phyloP scores from a whole-genome alignment of 2,113 vertebrate species.

The Cebidichthys violaceus region DNA sequence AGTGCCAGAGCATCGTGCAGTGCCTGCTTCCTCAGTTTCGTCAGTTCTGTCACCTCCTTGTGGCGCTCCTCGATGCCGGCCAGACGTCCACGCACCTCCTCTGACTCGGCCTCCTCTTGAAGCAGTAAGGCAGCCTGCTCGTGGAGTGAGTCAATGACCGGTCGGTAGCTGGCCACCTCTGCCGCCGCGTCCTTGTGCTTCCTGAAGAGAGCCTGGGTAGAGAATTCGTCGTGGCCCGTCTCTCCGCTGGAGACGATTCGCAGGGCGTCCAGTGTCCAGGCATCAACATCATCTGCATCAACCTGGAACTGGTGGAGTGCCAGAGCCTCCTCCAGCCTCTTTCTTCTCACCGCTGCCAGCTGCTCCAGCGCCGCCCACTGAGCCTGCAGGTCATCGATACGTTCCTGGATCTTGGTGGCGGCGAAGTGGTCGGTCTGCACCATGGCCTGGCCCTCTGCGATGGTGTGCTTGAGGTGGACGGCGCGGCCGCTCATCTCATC shows the following conservation, averaged over 20 bases:
- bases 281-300: conserved; percentile 91
- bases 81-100: conserved; percentile 87
- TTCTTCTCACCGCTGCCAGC: conserved; percentile 89
- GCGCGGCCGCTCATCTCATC: conserved; percentile 95
- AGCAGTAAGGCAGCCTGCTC: conserved; percentile 89
- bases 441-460: conserved; percentile 94
- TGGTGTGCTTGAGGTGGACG: conserved; percentile 89
- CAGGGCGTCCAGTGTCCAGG: conserved; percentile 95
- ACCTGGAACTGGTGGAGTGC: conserved; percentile 95
- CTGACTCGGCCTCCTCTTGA: conserved; percentile 80
- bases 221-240: conserved; percentile 96
- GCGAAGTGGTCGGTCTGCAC: conserved; percentile 91
- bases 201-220: conserved; percentile 94
- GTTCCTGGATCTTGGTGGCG: conserved; percentile 90
- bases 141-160: conserved; percentile 90
- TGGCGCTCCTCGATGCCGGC: conserved; percentile 94
- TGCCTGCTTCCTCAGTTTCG: conserved; percentile 91
- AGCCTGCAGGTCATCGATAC: conserved; percentile 88
- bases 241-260: conserved; percentile 94
- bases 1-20: conserved; percentile 94
- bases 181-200: conserved; percentile 95
- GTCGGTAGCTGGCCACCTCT: conserved; percentile 91
- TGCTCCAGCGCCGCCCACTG: conserved; percentile 94
- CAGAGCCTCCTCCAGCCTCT: conserved; percentile 88
- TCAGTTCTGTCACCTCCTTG: conserved; percentile 91